These are phyloP conservation scores for Willisornis vidua DNA, from an alignment of 2,113 vertebrate genomes.

Conservation along the genomic window DNA sequence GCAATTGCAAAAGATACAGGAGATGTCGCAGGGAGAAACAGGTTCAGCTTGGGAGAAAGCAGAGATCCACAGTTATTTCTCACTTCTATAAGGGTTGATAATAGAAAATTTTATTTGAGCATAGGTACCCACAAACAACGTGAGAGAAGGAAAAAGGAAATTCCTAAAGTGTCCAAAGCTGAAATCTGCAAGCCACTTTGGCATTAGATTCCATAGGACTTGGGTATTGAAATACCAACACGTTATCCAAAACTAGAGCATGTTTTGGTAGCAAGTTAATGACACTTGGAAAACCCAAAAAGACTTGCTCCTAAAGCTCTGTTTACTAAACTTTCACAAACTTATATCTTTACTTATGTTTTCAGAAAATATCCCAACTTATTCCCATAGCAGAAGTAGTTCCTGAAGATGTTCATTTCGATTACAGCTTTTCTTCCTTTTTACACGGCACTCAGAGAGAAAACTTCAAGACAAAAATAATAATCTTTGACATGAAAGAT, in stretches of 20 bases:
- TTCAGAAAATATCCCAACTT: background rate
- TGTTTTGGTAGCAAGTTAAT: background rate
- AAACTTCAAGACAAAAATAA: background rate
- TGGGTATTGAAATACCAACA: background rate
- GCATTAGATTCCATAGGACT: background rate
- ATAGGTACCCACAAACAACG: background rate
- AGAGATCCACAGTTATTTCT: background rate
- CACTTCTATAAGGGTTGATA: background rate
- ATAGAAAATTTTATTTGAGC: background rate
- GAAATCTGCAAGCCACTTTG: background rate
- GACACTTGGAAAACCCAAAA: background rate
- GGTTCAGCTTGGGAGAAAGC: background rate
- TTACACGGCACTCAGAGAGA: background rate
- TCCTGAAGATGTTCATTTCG: accelerated
- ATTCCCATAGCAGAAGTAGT: background rate
- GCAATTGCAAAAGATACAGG: background rate
- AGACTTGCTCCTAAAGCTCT: background rate
- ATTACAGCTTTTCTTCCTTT: background rate
- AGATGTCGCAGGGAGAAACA: background rate
- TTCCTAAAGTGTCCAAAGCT: background rate
- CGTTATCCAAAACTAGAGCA: background rate
- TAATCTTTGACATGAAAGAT: background rate
- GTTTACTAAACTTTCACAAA: background rate
- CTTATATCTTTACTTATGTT: background rate
- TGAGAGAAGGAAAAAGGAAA: background rate